Conservation (phyloP, 37 sponge, comb jelly and placozoan species). For the Cliona cf. orientalis region DNA sequence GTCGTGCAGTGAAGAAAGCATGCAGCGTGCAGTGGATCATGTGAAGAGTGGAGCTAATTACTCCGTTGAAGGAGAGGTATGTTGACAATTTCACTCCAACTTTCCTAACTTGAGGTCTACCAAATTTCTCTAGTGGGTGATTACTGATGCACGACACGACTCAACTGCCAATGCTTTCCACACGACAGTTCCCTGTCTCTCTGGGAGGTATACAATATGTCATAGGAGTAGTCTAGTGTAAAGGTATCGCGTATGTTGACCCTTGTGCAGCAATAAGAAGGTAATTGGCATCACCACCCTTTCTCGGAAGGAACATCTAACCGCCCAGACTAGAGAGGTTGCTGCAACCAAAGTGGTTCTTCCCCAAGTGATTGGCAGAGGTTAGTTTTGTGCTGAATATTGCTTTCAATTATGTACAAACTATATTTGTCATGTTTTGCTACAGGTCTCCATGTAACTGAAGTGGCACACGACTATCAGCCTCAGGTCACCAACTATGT, state of each 20-base stretch:
- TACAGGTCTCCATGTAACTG: background rate
- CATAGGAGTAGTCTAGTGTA: background rate
- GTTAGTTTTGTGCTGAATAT: background rate
- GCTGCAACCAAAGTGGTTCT: conserved; percentile 19
- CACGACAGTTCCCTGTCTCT: conserved; percentile 18
- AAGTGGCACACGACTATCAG: conserved; percentile 40
- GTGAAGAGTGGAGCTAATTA: conserved; percentile 19
- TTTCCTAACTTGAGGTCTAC: background rate
- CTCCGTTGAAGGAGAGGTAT: conserved; percentile 27
- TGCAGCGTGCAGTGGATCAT: background rate
- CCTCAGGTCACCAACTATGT: conserved; percentile 3
- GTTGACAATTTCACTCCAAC: background rate
- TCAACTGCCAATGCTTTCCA: conserved; percentile 22
- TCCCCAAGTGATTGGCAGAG: conserved; percentile 17
- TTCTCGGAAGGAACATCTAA: conserved; percentile 9
- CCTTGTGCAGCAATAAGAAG: conserved; percentile 10
- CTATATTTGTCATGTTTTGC: too few species aligned
- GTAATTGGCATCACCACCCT: conserved; percentile 3
- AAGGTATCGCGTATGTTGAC: background rate
- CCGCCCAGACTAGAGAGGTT: conserved; percentile 22
- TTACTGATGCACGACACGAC: conserved; percentile 16
- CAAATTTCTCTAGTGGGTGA: conserved; percentile 1
- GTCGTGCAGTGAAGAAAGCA: background rate
- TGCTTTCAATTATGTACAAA: background rate
- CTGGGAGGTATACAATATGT: background rate